Evolutionary conservation across 2,888 invertebrate species (phyloP).

Genomic region (Sialis lutaria): DNA sequence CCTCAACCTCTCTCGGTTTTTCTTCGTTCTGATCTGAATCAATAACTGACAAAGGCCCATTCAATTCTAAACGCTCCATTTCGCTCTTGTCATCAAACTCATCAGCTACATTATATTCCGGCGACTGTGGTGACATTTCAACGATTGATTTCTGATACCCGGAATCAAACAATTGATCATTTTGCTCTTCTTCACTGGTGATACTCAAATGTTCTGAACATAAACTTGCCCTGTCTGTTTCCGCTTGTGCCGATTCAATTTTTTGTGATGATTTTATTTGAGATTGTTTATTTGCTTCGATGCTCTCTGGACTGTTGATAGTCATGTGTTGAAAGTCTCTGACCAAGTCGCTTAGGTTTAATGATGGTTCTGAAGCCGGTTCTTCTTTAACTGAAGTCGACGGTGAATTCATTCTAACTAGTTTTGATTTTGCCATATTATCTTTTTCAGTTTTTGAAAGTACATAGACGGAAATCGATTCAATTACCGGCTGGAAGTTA

Average conservation of each 20-base stretch:
- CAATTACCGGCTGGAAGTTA: no score
- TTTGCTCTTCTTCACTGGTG: slow-evolving; percentile 1
- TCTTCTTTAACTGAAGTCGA: no score
- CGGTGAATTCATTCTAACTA: no score
- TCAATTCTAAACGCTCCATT: neutral
- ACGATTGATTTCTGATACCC: slow-evolving; percentile 19
- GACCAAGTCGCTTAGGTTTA: no score
- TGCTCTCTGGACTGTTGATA: no score
- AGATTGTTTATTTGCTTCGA: neutral
- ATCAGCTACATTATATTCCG: slow-evolving; percentile 5
- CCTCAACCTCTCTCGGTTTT: slow-evolving; percentile 13
- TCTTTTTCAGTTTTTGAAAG: no score
- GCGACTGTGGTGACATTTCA: slow-evolving; percentile 12
- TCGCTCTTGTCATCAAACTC: slow-evolving; percentile 1
- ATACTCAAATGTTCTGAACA: neutral
- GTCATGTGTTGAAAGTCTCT: no score
- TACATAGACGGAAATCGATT: no score
- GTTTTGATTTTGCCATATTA: no score
- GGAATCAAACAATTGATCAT: slow-evolving; percentile 15
- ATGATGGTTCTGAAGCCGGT: no score
- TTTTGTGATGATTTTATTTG: neutral
- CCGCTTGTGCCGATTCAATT: neutral
- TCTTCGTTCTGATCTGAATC: slow-evolving; percentile 14
- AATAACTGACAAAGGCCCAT: slow-evolving; percentile 7
- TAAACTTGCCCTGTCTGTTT: neutral